Evolutionary conservation across 2,888 invertebrate species (phyloP).

Genomic region (Sympetrum striolatum): DNA sequence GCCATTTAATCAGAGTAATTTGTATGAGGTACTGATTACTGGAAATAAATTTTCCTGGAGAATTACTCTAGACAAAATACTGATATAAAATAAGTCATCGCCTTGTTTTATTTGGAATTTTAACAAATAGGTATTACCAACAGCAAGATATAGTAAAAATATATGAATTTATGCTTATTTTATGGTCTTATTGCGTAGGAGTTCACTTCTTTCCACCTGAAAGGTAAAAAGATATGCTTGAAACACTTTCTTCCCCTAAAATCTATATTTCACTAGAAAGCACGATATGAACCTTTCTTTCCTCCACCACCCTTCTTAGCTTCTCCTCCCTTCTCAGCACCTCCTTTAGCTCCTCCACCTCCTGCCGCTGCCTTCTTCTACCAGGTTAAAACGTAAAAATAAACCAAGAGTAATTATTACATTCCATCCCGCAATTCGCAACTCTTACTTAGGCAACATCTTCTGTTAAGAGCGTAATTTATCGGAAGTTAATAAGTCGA

Average conservation of each 20-base stretch:
- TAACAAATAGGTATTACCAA: background rate
- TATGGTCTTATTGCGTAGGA: background rate
- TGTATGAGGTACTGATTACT: too few species aligned
- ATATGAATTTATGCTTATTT: background rate
- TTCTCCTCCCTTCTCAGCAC: background rate
- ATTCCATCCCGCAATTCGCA: background rate
- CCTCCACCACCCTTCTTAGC: background rate
- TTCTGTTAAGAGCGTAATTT: too few species aligned
- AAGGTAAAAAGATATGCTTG: background rate
- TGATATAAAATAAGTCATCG: background rate
- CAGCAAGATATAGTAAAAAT: constrained; percentile 25
- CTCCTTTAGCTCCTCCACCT: background rate
- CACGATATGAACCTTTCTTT: background rate
- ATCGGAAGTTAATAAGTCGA: background rate
- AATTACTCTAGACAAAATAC: background rate
- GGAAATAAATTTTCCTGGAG: too few species aligned
- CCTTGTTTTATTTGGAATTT: background rate
- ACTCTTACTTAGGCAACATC: background rate
- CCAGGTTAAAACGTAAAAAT: constrained; percentile 7
- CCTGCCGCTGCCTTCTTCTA: constrained; percentile 20
- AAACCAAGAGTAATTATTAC: background rate
- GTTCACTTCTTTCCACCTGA: constrained; percentile 31
- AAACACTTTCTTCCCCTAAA: background rate
- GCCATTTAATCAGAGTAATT: too few species aligned
- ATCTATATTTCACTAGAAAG: too few species aligned